Percentiles rank a stretch among this genome's conserved stretches.
Evolutionary conservation across 2,797 vertebrate genomes (phyloP).

Genomic region (Pangasius sanitwongsei): DNA sequence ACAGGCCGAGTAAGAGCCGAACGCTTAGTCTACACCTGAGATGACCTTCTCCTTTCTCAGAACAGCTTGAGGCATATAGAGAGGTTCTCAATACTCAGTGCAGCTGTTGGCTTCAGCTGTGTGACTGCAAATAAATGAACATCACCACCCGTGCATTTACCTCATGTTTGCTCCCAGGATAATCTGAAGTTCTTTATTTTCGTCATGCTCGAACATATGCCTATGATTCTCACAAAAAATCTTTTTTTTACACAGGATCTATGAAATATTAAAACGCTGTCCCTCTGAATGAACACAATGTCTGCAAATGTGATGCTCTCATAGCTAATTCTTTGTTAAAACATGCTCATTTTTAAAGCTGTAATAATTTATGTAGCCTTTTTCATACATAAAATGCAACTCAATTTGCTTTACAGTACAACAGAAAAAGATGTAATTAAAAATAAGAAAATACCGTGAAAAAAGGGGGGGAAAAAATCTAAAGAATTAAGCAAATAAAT

Average conservation of each 20-base stretch:
- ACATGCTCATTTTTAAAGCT: not conserved
- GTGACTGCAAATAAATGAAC: not conserved
- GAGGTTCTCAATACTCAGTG: not conserved
- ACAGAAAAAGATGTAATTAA: too few species aligned
- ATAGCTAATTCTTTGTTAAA: not conserved
- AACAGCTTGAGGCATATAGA: not conserved
- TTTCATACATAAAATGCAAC: not conserved
- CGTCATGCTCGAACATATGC: not conserved
- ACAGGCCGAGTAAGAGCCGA: conserved; percentile 82
- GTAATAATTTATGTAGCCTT: not conserved
- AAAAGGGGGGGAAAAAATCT: too few species aligned
- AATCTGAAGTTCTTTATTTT: not conserved
- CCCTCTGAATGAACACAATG: too few species aligned
- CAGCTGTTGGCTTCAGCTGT: not conserved
- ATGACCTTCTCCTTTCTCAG: not conserved
- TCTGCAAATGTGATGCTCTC: too few species aligned
- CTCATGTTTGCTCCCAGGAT: not conserved
- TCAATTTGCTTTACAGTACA: not conserved
- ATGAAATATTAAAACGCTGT: too few species aligned
- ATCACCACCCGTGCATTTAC: not conserved
- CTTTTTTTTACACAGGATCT: too few species aligned
- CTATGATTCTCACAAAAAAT: not conserved
- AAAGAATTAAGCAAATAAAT: too few species aligned
- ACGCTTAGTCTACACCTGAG: not conserved
- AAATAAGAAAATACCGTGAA: too few species aligned